These are phyloP conservation scores for Megalops cyprinoides DNA, from an alignment of 2,797 vertebrate genomes.

Conservation along the genomic window DNA sequence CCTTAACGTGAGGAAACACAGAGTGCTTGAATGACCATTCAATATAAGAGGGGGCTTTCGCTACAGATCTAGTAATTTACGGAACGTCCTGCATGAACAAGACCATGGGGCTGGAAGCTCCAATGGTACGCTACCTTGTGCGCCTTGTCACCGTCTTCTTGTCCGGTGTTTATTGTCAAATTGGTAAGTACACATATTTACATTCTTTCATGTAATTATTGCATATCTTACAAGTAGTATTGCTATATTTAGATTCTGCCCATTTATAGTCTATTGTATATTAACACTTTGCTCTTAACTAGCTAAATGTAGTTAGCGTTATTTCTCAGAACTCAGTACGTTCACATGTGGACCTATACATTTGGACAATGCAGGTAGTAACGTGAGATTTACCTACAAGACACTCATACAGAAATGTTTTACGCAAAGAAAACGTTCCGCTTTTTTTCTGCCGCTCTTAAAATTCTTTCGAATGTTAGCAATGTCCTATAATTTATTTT, in stretches of 20 bases:
- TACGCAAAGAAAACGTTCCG: not conserved
- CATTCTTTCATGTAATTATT: not conserved
- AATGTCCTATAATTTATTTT: too few relatives aligned
- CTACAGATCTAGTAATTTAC: not conserved
- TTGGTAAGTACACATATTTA: slow-evolving; percentile 34
- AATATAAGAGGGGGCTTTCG: not conserved
- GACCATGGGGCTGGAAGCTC: slow-evolving; percentile 26
- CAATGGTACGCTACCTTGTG: slow-evolving; percentile 10
- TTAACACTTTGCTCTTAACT: not conserved
- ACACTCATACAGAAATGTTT: not conserved
- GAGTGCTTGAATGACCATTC: not conserved
- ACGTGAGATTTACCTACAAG: too few relatives aligned
- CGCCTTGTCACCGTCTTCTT: slow-evolving; percentile 22
- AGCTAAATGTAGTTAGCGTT: not conserved
- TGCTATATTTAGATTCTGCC: too few relatives aligned
- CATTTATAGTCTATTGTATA: too few relatives aligned
- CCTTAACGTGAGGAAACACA: not conserved
- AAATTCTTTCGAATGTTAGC: too few relatives aligned
- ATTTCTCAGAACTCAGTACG: not conserved
- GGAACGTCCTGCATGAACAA: not conserved
- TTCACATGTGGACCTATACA: not conserved
- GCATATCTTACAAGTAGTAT: too few relatives aligned
- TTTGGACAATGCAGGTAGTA: too few relatives aligned
- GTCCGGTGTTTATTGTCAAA: slow-evolving; percentile 28
- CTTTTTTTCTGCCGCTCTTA: too few relatives aligned